Evolutionary conservation across 1,140 invertebrate genomes (phyloP).

Genomic region (Chrysomallon squamiferum): DNA sequence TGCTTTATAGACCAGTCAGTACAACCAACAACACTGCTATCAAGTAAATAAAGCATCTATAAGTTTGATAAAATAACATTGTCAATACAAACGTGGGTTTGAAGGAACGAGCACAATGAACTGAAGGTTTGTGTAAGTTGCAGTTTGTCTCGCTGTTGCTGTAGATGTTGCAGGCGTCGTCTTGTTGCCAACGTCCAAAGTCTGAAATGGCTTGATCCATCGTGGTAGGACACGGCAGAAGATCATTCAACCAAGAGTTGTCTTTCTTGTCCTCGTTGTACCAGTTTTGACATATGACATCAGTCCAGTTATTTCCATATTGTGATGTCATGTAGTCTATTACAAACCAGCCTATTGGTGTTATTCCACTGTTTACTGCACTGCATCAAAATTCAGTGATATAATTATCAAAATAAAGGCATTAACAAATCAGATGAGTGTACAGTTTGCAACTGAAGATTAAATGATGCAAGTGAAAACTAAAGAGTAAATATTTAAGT

Average conservation of each 20-base stretch:
- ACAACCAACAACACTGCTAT: too few species aligned
- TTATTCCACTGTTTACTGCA: too few species aligned
- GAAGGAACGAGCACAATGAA: conserved; percentile 91
- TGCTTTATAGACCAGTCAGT: too few species aligned
- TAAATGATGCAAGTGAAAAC: too few species aligned
- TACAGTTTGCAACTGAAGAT: too few species aligned
- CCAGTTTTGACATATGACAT: conserved; percentile 37
- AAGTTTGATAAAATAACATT: neutral
- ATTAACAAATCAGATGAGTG: too few species aligned
- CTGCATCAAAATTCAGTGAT: too few species aligned
- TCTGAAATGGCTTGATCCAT: conserved; percentile 88
- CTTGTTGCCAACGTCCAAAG: conserved; percentile 90
- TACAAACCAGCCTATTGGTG: conserved; percentile 49
- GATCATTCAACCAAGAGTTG: conserved; percentile 42
- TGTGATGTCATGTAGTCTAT: conserved; percentile 23
- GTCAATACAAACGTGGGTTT: conserved; percentile 79
- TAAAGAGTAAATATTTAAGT: too few species aligned
- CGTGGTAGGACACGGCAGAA: conserved; percentile 89
- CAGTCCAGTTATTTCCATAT: conserved; percentile 40
- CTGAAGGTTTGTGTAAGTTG: conserved; percentile 83
- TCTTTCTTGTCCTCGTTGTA: conserved; percentile 33
- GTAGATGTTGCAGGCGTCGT: conserved; percentile 81
- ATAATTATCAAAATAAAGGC: too few species aligned
- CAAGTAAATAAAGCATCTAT: too few species aligned
- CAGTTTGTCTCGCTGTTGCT: conserved; percentile 76